Evolutionary conservation across 2,888 invertebrate genomes (phyloP), one percentile per base, ranked within the genome.

Genomic region (Hemistola chrysoprasaria): DNA sequence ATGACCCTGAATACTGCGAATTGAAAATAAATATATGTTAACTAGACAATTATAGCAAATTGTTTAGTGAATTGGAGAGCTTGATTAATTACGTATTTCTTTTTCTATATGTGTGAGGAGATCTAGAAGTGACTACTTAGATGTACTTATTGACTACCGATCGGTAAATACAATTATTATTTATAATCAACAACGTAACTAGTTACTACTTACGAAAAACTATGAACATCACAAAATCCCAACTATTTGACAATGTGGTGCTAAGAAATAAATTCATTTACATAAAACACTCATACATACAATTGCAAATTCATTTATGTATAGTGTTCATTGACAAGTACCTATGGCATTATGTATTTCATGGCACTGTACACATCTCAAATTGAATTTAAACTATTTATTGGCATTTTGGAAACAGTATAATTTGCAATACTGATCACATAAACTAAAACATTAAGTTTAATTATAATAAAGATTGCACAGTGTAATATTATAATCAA

Each of bases 151-250:
- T 45, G 48, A 56, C 62, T 68, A 63, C 65, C 73, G 65, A 78
- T 71, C 72, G 70, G 73, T 74, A 28, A 48, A 48, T 55, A 52
- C 46, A 69, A 68, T n/a, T n/a, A n/a, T n/a, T 77, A 81, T 71
- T 70, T 16, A 70, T 39, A 77, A 73, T 79, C 75, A 86, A 84
- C 85, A 85, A 84, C 73, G 61, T 72, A 81, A 77, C 83, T 85
- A 86, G 64, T 61, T 53, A 29, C 80, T 83, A 84, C 74, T 72
- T 78, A 83, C 62, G 60, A 68, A 63, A 71, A 75, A 70, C 79
- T 83, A 78, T 79, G 61, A 81, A 78, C 82, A 79, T 82, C 80
- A 79, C 82, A 68, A 73, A 80, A 77, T 75, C 65, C 40, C 45
- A 47, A 43, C 45, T 49, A 47, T 47, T 44, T 47, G 46, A 71